phyloP scores from a whole-genome alignment of 2,113 vertebrate genomes.

The Phalacrocorax carbo region DNA sequence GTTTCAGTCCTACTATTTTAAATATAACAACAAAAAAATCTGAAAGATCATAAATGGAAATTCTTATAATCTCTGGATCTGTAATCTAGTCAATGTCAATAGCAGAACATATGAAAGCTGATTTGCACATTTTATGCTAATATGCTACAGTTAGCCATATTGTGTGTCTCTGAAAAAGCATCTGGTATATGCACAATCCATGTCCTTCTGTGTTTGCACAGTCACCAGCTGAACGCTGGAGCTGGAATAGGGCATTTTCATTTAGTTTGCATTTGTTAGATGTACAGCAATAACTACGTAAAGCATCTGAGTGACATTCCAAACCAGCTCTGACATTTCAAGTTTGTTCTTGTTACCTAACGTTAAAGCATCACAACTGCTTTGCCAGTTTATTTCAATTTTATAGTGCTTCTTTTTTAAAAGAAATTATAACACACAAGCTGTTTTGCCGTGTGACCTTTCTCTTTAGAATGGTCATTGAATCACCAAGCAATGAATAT shows the following conservation, averaged over 20 bases:
- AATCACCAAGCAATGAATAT: background rate
- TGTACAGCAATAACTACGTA: background rate
- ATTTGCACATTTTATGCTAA: background rate
- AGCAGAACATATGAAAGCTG: background rate
- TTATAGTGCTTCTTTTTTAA: background rate
- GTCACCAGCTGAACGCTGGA: background rate
- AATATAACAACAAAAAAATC: background rate
- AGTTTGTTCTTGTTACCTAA: constrained; percentile 4
- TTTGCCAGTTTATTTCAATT: background rate
- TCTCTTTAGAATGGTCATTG: background rate
- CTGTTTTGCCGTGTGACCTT: background rate
- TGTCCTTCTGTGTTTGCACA: background rate
- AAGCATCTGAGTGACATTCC: constrained; percentile 29
- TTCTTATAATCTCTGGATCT: background rate
- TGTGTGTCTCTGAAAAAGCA: background rate
- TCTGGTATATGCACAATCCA: background rate
- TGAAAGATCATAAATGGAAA: background rate
- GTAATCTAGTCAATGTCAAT: background rate
- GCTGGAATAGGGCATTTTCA: constrained; percentile 4
- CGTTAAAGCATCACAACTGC: background rate
- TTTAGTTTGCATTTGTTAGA: background rate
- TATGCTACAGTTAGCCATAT: background rate
- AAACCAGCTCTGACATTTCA: constrained; percentile 42
- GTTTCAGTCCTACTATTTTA: background rate
- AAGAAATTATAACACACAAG: background rate